Conservation (phyloP, 2,113 vertebrate genomes). For the Shinisaurus crocodilurus region DNA sequence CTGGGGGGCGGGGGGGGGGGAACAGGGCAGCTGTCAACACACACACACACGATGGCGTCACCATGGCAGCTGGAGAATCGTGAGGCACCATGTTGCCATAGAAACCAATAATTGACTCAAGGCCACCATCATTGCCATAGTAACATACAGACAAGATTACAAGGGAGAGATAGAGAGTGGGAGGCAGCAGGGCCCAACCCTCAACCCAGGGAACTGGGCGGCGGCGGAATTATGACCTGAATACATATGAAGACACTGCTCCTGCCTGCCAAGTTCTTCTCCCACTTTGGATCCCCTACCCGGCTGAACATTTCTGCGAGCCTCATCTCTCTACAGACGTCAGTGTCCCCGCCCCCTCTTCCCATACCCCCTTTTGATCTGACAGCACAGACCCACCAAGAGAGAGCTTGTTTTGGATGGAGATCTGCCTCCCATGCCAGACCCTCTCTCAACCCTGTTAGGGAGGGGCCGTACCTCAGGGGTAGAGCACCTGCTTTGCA, state of each 20-base stretch:
- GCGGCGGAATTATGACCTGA: neutral
- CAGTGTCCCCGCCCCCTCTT: neutral
- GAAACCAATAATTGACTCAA: conserved; percentile 70
- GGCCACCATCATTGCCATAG: conserved; percentile 70
- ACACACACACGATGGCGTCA: fast-evolving
- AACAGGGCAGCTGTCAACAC: neutral
- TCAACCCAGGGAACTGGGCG: neutral
- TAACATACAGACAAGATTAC: conserved; percentile 51
- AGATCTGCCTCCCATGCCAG: neutral
- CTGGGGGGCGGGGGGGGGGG: neutral
- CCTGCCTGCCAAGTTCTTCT: neutral
- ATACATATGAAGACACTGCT: neutral
- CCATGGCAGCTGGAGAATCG: conserved; percentile 50
- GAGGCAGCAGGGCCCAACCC: neutral
- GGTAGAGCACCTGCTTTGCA: no score
- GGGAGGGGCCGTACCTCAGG: no score
- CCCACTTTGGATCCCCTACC: neutral
- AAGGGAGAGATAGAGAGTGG: conserved; percentile 29
- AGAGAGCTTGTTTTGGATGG: neutral
- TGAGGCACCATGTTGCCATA: conserved; percentile 58
- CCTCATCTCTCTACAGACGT: neutral
- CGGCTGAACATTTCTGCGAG: no score
- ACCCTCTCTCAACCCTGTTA: neutral
- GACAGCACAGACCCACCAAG: neutral
- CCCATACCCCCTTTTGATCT: neutral